A percentile compares a stretch with the other conserved stretches of the same genome.
Evolutionary conservation across 92 coral and sea anemone species (phyloP).

Genomic region (Porites rus): DNA sequence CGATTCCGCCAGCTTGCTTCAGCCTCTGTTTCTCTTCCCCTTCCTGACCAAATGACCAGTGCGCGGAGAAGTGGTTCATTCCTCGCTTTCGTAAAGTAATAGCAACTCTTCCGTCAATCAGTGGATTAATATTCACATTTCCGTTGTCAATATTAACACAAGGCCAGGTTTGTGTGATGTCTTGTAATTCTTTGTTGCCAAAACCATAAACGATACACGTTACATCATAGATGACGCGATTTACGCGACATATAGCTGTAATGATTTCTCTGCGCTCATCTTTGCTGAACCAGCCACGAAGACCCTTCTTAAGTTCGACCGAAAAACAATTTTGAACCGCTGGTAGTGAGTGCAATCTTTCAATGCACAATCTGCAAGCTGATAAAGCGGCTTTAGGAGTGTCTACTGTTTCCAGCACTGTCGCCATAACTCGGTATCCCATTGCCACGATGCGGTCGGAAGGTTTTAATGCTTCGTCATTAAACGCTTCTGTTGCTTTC

Average conservation of each 20-base stretch:
- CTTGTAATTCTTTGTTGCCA: background rate
- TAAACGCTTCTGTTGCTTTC: conserved; percentile 68
- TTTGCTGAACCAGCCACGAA: conserved; percentile 22
- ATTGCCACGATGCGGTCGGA: conserved; percentile 66
- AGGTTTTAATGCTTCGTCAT: conserved; percentile 48
- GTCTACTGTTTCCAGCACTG: conserved; percentile 55
- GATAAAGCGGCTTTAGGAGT: conserved; percentile 19
- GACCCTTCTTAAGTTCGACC: background rate
- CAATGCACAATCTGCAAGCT: conserved; percentile 45
- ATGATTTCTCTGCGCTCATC: conserved; percentile 39
- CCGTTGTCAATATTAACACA: background rate
- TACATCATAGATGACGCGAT: conserved; percentile 30
- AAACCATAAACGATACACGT: conserved; percentile 4
- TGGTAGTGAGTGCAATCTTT: conserved; percentile 50
- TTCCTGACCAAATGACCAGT: conserved; percentile 30
- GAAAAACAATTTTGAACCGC: conserved; percentile 26
- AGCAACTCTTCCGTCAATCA: conserved; percentile 7
- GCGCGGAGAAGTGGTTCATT: background rate
- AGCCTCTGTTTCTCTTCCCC: conserved; percentile 31
- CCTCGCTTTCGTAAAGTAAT: background rate
- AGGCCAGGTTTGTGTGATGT: conserved; percentile 6
- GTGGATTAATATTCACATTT: background rate
- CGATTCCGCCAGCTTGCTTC: conserved; percentile 32
- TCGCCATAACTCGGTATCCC: conserved; percentile 64
- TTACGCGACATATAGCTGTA: conserved; percentile 32